These are phyloP conservation scores for Poecile montanus DNA, from an alignment of 2,797 vertebrate species.

Conservation along the genomic window DNA sequence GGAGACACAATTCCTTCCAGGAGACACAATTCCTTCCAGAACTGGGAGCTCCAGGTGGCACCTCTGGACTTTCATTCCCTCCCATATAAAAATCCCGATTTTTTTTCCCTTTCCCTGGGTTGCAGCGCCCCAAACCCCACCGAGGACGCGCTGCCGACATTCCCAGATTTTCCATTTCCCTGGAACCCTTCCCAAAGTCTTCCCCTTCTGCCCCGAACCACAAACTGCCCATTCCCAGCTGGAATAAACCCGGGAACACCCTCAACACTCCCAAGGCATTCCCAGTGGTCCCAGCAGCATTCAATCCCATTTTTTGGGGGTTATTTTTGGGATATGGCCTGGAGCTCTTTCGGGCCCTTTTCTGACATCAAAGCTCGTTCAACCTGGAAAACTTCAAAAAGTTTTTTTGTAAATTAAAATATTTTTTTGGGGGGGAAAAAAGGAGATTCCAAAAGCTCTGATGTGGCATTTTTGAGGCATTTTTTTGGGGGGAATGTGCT, in stretches of 20 bases:
- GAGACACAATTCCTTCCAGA: background rate
- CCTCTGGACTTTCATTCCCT: background rate
- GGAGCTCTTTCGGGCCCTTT: slow-evolving; percentile 22
- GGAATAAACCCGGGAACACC: background rate
- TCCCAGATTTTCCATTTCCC: slow-evolving; percentile 1
- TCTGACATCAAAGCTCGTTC: slow-evolving; percentile 43
- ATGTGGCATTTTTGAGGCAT: background rate
- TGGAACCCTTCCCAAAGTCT: background rate
- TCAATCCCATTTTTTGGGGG: background rate
- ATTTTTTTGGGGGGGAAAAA: background rate
- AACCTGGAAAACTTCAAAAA: slow-evolving; percentile 52
- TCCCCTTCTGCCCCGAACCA: background rate
- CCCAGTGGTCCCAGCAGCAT: background rate
- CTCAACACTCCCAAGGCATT: background rate
- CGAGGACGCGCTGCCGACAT: rapidly evolving
- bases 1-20: background rate
- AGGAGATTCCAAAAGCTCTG: background rate
- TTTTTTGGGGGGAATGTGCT: background rate
- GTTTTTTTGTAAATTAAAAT: background rate
- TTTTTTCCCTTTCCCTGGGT: background rate
- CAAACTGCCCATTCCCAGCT: background rate
- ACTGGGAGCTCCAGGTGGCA: background rate
- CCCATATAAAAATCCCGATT: background rate
- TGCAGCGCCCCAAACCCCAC: background rate
- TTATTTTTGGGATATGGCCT: background rate